These are phyloP conservation scores for Yponomeuta cagnagella DNA, from an alignment of 2,888 invertebrate species.

Conservation along the genomic window DNA sequence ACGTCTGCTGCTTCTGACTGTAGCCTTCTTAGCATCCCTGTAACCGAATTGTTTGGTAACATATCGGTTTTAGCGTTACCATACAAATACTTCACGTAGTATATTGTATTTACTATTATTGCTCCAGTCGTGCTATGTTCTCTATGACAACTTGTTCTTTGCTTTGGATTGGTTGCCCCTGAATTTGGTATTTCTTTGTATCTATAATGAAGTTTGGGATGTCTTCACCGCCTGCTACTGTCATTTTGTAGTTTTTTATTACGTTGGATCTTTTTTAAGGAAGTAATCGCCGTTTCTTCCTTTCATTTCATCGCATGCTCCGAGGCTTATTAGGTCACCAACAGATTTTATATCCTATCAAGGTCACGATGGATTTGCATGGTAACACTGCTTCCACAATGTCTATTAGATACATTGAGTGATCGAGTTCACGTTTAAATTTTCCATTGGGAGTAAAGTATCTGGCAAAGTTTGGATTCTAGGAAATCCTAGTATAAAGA, in stretches of 20 bases:
- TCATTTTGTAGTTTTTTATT: constrained; percentile 19
- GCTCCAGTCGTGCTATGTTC: constrained; percentile 3
- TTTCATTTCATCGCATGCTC: background rate
- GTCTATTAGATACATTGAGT: background rate
- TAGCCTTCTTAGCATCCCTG: constrained; percentile 17
- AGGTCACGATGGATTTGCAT: background rate
- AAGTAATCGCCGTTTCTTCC: background rate
- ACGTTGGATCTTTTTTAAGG: background rate
- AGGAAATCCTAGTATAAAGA: background rate
- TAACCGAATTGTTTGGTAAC: constrained; percentile 11
- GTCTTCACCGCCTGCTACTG: constrained; percentile 18
- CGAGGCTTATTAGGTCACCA: background rate
- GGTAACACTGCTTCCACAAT: background rate
- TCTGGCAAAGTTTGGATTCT: background rate
- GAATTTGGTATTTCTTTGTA: background rate
- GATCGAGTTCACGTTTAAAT: background rate
- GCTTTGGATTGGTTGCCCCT: background rate
- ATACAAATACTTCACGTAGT: background rate
- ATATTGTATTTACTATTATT: background rate
- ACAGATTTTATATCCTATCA: background rate
- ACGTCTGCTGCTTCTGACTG: constrained; percentile 18
- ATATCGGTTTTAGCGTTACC: background rate
- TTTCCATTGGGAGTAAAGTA: background rate
- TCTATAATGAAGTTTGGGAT: constrained; percentile 16
- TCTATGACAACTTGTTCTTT: constrained; percentile 15